Conservation (phyloP, 2,797 vertebrate genomes). For the Bovichtus diacanthus region DNA sequence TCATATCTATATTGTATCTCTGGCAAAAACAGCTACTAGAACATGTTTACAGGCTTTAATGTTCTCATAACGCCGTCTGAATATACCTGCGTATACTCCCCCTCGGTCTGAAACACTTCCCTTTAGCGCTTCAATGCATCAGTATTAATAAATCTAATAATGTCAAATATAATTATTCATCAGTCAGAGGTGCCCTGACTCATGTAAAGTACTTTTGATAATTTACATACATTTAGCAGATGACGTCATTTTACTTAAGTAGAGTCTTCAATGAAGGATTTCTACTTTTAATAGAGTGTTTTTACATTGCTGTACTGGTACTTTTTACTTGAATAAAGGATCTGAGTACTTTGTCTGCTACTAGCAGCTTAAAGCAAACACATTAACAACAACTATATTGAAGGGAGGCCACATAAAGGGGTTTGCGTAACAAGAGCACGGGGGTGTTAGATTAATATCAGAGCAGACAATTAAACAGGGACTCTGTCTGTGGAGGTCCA, state of each 20-base stretch:
- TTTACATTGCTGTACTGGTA: background rate
- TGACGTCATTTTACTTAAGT: background rate
- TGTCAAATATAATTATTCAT: background rate
- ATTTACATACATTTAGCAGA: background rate
- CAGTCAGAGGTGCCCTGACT: background rate
- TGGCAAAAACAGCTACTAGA: too few species aligned
- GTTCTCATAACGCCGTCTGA: too few species aligned
- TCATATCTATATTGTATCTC: too few species aligned
- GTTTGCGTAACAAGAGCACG: background rate
- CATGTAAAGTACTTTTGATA: too few species aligned
- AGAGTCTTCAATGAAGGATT: too few species aligned
- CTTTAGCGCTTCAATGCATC: too few species aligned
- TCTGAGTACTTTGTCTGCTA: background rate
- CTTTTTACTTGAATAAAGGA: background rate
- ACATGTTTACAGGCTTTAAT: too few species aligned
- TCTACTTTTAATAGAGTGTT: too few species aligned
- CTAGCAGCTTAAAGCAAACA: conserved; percentile 14
- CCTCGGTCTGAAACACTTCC: too few species aligned
- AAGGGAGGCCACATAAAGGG: conserved; percentile 1
- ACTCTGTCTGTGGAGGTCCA: background rate
- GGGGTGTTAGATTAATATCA: conserved; percentile 15
- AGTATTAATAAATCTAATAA: background rate
- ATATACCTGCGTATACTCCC: too few species aligned
- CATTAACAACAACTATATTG: background rate
- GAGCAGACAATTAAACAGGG: background rate